These are phyloP conservation scores for Heliconius cydno DNA, from an alignment of 2,888 invertebrate genomes.

Conservation along the genomic window DNA sequence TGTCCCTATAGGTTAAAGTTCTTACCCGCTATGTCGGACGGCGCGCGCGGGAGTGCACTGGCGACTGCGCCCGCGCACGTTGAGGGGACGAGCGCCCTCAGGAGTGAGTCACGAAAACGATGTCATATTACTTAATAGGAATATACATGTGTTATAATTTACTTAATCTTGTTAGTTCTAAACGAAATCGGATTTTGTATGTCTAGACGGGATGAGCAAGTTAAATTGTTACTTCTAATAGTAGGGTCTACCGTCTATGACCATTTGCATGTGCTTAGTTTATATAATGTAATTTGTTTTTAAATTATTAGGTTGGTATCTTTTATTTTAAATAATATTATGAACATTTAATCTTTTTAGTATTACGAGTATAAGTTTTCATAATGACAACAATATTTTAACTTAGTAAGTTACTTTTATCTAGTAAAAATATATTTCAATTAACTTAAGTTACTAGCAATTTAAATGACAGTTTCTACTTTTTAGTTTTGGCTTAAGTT, in stretches of 20 bases:
- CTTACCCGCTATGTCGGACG: slow-evolving; percentile 34
- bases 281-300: too few species aligned
- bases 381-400: too few species aligned
- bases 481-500: too few species aligned
- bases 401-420: too few species aligned
- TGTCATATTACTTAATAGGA: slow-evolving; percentile 35
- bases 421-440: too few species aligned
- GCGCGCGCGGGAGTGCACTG: slow-evolving; percentile 48
- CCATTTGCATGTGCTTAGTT: too few species aligned
- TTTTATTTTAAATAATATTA: too few species aligned
- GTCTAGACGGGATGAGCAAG: not conserved
- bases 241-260: not conserved
- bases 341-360: too few species aligned
- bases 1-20: slow-evolving; percentile 4
- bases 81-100: slow-evolving; percentile 60
- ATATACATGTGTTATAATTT: slow-evolving; percentile 19
- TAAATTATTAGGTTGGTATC: too few species aligned
- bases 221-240: not conserved
- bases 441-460: too few species aligned
- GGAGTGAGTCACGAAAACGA: slow-evolving; percentile 41
- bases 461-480: too few species aligned
- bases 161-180: slow-evolving; percentile 22
- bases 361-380: too few species aligned
- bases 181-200: slow-evolving; percentile 21
- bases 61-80: slow-evolving; percentile 67